Evolutionary conservation across 2,888 invertebrate species (phyloP).

Genomic region (Diogma glabrata): DNA sequence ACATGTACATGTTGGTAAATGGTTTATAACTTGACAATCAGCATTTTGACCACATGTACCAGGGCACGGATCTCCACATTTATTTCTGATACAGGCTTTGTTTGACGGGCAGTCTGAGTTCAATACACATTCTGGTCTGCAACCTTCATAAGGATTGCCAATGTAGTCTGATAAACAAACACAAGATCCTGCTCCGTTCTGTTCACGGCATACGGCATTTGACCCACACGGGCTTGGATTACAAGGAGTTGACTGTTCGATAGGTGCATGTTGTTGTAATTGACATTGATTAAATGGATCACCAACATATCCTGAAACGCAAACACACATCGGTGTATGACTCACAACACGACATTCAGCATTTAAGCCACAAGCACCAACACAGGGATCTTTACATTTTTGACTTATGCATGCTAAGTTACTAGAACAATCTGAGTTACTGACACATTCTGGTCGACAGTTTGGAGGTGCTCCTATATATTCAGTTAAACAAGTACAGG

Average conservation of each 20-base stretch:
- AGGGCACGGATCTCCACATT: slow-evolving; percentile 68
- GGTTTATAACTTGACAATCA: slow-evolving; percentile 57
- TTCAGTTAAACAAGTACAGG: slow-evolving; percentile 50
- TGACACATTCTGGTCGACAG: slow-evolving; percentile 58
- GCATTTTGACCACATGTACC: slow-evolving; percentile 66
- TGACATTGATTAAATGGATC: slow-evolving; percentile 49
- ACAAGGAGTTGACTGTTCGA: slow-evolving; percentile 39
- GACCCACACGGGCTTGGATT: slow-evolving; percentile 53
- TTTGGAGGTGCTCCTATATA: slow-evolving; percentile 58
- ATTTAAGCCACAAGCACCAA: slow-evolving; percentile 47
- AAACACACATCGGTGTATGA: slow-evolving; percentile 45
- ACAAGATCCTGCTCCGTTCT: slow-evolving; percentile 53
- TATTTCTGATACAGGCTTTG: slow-evolving; percentile 58
- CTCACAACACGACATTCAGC: slow-evolving; percentile 46
- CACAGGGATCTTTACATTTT: slow-evolving; percentile 61
- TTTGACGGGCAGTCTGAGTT: slow-evolving; percentile 65
- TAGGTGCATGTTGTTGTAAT: slow-evolving; percentile 27
- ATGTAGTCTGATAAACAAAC: slow-evolving; percentile 52
- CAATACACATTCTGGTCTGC: slow-evolving; percentile 67
- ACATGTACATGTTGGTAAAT: slow-evolving; percentile 58
- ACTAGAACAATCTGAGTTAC: slow-evolving; percentile 55
- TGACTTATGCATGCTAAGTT: slow-evolving; percentile 57
- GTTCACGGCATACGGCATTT: slow-evolving; percentile 54
- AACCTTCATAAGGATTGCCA: slow-evolving; percentile 57
- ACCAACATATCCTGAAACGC: slow-evolving; percentile 50